A percentile compares a stretch with the other conserved stretches of the same genome.
These are phyloP conservation scores for Scaptomyza tumidula DNA, from an alignment of 2,888 invertebrate species.

Conservation along the genomic window DNA sequence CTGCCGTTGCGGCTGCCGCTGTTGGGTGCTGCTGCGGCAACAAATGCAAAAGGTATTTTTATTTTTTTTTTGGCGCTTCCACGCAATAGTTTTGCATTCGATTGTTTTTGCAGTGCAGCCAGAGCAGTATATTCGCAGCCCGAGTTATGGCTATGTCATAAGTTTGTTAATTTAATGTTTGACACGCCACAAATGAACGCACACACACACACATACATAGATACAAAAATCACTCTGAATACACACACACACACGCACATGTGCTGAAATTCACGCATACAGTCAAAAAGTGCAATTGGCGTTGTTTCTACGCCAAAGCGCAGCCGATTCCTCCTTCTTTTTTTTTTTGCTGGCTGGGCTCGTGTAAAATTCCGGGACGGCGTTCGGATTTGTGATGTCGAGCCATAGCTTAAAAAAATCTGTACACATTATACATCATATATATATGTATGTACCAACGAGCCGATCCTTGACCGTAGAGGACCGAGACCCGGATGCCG, in stretches of 20 bases:
- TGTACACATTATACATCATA: background rate
- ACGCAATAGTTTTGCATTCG: slow-evolving; percentile 28
- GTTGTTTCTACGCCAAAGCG: slow-evolving; percentile 37
- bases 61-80: slow-evolving; percentile 27
- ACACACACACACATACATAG: slow-evolving; percentile 4
- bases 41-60: background rate
- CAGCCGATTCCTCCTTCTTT: background rate
- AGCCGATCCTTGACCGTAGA: background rate
- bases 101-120: slow-evolving; percentile 4
- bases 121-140: background rate
- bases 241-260: background rate
- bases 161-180: slow-evolving; percentile 53
- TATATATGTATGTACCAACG: background rate
- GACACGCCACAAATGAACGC: slow-evolving; percentile 43
- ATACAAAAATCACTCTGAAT: background rate
- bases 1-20: slow-evolving; percentile 3
- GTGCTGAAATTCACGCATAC: slow-evolving; percentile 2
- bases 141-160: slow-evolving; percentile 35
- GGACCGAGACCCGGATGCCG: background rate
- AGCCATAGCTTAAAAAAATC: background rate
- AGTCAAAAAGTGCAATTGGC: slow-evolving; percentile 42
- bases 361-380: background rate
- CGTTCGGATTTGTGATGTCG: background rate
- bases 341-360: background rate
- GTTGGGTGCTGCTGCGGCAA: slow-evolving; percentile 18